Conservation (phyloP, 2,113 vertebrate genomes). For the Eubucco bourcierii region DNA sequence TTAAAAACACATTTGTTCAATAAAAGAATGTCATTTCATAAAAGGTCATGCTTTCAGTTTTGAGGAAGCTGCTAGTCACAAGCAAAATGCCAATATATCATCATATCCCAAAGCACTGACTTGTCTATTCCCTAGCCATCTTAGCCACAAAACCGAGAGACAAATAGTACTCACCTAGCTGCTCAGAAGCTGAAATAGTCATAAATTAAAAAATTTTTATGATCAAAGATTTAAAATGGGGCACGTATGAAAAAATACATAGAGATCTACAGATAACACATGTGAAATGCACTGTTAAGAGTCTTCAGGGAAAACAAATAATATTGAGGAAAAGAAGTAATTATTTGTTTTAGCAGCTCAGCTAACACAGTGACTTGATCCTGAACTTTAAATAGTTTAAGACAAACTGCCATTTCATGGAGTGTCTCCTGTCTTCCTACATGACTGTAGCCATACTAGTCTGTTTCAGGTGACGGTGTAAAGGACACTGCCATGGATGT, state of each 20-base stretch:
- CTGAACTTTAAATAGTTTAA: not conserved
- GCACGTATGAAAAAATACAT: not conserved
- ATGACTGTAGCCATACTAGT: not conserved
- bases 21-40: conserved; percentile 39
- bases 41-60: conserved; percentile 56
- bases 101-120: not conserved
- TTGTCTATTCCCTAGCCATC: not conserved
- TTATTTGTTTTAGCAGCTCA: not conserved
- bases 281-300: not conserved
- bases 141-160: not conserved
- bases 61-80: conserved; percentile 24
- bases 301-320: not conserved
- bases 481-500: not conserved
- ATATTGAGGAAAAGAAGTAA: not conserved
- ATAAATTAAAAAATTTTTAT: conserved; percentile 16
- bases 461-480: not conserved
- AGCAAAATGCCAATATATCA: conserved; percentile 40
- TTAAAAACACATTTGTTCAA: conserved; percentile 46
- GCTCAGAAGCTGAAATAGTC: not conserved
- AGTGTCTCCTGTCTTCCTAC: not conserved
- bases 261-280: not conserved
- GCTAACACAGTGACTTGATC: not conserved
- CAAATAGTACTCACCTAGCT: not conserved
- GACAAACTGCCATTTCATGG: not conserved
- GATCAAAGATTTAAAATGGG: not conserved